These are phyloP conservation scores for Lethenteron reissneri DNA, from an alignment of 2,113 vertebrate genomes.

Conservation along the genomic window DNA sequence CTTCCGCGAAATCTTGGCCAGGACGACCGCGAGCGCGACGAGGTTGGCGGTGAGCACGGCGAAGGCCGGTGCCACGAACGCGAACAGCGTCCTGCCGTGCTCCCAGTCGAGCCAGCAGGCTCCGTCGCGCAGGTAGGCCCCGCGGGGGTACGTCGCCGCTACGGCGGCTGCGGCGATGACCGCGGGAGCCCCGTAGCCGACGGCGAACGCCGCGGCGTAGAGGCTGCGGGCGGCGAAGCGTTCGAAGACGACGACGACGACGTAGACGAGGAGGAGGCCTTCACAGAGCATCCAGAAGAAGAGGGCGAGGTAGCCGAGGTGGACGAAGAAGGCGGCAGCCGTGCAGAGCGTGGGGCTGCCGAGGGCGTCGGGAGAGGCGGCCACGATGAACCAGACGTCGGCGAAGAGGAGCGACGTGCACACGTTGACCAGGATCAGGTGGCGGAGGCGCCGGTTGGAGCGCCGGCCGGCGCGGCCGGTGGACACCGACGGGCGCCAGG, in stretches of 20 bases:
- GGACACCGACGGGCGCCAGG: conserved; percentile 25
- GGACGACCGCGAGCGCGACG: conserved; percentile 32
- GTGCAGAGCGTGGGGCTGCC: conserved; percentile 20
- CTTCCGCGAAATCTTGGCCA: conserved; percentile 35
- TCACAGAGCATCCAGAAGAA: conserved; percentile 76
- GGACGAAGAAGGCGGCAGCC: conserved; percentile 45
- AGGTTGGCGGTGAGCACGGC: conserved; percentile 39
- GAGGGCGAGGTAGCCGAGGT: conserved; percentile 51
- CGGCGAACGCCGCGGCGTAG: conserved; percentile 26
- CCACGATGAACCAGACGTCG: conserved; percentile 44
- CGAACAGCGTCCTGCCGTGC: conserved; percentile 36
- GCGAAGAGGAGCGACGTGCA: conserved; percentile 35
- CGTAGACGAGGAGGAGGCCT: conserved; percentile 45
- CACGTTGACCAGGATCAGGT: conserved; percentile 46
- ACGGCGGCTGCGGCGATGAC: conserved; percentile 41
- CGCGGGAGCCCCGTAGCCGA: conserved; percentile 48
- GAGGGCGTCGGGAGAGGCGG: background rate
- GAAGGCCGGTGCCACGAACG: conserved; percentile 43
- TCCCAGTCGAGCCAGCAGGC: conserved; percentile 58
- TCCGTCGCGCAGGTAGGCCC: conserved; percentile 23
- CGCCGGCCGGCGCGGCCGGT: conserved; percentile 22
- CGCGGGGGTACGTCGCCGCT: conserved; percentile 26
- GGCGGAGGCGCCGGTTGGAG: conserved; percentile 42
- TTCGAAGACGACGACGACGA: conserved; percentile 33
- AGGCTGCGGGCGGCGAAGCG: conserved; percentile 22